Conservation (phyloP, 2,888 invertebrate species). For the Spisula solida region DNA sequence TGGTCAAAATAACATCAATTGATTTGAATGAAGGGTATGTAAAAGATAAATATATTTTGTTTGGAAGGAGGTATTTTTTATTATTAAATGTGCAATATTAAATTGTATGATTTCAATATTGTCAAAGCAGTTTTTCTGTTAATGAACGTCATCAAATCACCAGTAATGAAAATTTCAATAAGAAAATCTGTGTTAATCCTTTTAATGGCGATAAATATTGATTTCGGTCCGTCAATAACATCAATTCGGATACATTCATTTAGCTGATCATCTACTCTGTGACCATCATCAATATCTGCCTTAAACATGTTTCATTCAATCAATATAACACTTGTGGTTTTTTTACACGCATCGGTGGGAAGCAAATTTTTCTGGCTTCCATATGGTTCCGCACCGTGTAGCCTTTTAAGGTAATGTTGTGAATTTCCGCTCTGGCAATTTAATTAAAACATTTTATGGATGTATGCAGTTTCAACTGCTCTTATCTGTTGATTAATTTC, state of each 20-base stretch:
- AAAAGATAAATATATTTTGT: too few relatives aligned
- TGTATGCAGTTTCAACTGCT: constrained; percentile 22
- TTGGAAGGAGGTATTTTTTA: too few relatives aligned
- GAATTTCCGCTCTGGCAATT: constrained; percentile 24
- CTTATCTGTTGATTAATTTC: constrained; percentile 22
- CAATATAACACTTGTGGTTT: neutral
- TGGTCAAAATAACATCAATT: too few relatives aligned
- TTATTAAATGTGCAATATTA: too few relatives aligned
- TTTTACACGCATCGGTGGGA: neutral
- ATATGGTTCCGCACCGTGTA: neutral
- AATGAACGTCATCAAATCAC: neutral
- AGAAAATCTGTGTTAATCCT: neutral
- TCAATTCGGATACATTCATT: constrained; percentile 1
- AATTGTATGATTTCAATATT: too few relatives aligned
- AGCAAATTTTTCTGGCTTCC: neutral
- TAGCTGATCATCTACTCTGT: neutral
- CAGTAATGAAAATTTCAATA: neutral
- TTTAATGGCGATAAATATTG: neutral
- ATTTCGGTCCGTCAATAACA: neutral
- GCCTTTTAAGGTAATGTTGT: constrained; percentile 5
- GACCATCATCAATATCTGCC: neutral
- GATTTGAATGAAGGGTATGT: too few relatives aligned
- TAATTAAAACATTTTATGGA: constrained; percentile 27
- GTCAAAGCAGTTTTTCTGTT: too few relatives aligned
- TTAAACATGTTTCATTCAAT: neutral